phyloP scores from a whole-genome alignment of 2,888 invertebrate genomes.

The Eilema griseolum region DNA sequence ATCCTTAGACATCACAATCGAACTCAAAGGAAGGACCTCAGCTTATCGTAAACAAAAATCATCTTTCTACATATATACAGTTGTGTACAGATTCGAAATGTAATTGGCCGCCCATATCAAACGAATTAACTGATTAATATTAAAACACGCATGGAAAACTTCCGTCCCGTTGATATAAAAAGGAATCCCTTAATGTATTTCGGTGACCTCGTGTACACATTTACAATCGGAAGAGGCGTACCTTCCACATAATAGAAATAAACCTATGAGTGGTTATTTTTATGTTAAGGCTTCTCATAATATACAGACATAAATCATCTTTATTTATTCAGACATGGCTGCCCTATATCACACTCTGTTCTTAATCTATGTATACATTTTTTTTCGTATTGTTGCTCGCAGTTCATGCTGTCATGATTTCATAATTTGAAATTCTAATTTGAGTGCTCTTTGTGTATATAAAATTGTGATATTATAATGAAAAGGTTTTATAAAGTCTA shows the following conservation, averaged over 20 bases:
- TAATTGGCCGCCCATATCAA: constrained; percentile 1
- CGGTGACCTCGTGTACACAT: constrained; percentile 13
- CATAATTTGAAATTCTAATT: neutral
- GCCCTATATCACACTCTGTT: neutral
- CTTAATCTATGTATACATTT: neutral
- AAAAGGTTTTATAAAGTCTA: neutral
- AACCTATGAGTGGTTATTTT: constrained; percentile 11
- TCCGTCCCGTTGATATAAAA: constrained; percentile 7
- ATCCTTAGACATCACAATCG: too few species aligned
- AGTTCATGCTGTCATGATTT: neutral
- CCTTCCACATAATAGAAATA: constrained; percentile 12
- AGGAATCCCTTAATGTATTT: constrained; percentile 9
- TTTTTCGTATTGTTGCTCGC: neutral
- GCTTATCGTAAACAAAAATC: neutral
- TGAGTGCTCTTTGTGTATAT: neutral
- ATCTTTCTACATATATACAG: neutral
- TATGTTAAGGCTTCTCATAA: constrained; percentile 11
- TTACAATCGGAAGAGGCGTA: constrained; percentile 13
- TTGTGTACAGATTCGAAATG: neutral
- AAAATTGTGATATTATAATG: constrained; percentile 1
- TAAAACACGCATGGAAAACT: constrained; percentile 3
- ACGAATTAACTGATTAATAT: constrained; percentile 16
- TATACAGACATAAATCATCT: constrained; percentile 10
- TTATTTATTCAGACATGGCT: neutral
- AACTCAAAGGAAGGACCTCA: neutral